Percentiles rank a stretch among this genome's conserved stretches.
phyloP scores from a whole-genome alignment of 2,797 vertebrate species.

The Enteromius anoplus region DNA sequence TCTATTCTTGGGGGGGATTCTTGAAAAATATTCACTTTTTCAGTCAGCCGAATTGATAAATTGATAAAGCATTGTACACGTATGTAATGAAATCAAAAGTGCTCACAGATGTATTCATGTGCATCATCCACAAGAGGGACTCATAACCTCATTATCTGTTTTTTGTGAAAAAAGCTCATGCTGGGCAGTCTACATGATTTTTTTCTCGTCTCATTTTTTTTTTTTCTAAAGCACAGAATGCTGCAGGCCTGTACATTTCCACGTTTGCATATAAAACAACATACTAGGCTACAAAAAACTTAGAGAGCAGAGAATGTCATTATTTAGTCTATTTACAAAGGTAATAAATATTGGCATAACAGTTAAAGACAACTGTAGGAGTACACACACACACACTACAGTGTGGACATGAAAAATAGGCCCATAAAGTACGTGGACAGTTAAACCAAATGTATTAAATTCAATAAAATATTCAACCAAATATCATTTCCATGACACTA shows the following conservation, averaged over 20 bases:
- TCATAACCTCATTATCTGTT: conserved; percentile 3
- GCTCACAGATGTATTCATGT: not conserved
- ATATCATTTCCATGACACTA: not conserved
- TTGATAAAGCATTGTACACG: not conserved
- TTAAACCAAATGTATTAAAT: not conserved
- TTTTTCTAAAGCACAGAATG: not conserved
- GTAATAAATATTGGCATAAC: conserved; percentile 4
- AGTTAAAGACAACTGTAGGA: not conserved
- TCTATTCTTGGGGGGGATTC: not conserved
- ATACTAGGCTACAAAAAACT: not conserved
- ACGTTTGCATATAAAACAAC: not conserved
- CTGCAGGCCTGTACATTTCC: not conserved
- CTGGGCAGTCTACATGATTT: not conserved
- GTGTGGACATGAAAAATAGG: not conserved
- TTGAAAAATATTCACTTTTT: not conserved
- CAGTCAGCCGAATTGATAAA: not conserved
- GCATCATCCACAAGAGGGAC: conserved; percentile 31
- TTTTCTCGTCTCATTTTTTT: not conserved
- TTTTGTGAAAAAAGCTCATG: not conserved
- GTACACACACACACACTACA: not conserved
- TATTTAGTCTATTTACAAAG: conserved; percentile 5
- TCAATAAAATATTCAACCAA: conserved; percentile 1
- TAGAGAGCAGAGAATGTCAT: not conserved
- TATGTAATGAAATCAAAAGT: not conserved
- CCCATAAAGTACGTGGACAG: not conserved